Evolutionary conservation across 2,888 invertebrate genomes (phyloP), one percentile per base, ranked within the genome.

Genomic region (Allolobophora icterica): DNA sequence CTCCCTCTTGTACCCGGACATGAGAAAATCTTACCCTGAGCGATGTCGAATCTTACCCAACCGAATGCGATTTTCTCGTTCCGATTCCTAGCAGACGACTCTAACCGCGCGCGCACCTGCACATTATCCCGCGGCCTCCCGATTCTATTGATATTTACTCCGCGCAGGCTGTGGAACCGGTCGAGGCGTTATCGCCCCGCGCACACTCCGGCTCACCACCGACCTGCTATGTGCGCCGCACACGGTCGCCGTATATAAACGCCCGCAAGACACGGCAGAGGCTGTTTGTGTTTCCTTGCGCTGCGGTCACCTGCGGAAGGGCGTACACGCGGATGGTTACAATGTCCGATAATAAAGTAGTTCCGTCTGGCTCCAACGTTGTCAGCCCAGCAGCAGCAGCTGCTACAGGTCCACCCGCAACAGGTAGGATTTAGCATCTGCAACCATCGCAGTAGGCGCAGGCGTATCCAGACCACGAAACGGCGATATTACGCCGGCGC

Each of bases 71-170:
- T n/a, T 71, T 30, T 30, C 71, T 71, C 71, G 4, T 11, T 30
- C 71, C 13, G 5, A 24, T 5, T 21, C 30, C 8, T n/a, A 71
- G 71, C 71, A 71, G 6, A 71, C 71, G 71, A n/a, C 71, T 71
- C 71, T 71, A 71, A 52, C 71, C 71, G 71, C 52, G 52, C 52
- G 71, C 71, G 71, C 71, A 17, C 71, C 71, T n/a, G 71, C 71
- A n/a, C 71, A 8, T n/a, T n/a, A 71, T 71, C 71, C 71, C 71
- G 71, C 71, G 3, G 71, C 71, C 71, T 71, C 71, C 71, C 71
- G 71, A 71, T 71, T 71, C 71, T 71, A 71, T 71, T 71, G 71
- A 71, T 71, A 71, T 71, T 71, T 71, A 71, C 30, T n/a, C 71
- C 71, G 71, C n/a, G 71, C 71, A n/a, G 0, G n/a, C 30, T n/a